Base-by-base conservation (phyloP, 2,797 vertebrate species). In the Cryptoprocta ferox region DNA sequence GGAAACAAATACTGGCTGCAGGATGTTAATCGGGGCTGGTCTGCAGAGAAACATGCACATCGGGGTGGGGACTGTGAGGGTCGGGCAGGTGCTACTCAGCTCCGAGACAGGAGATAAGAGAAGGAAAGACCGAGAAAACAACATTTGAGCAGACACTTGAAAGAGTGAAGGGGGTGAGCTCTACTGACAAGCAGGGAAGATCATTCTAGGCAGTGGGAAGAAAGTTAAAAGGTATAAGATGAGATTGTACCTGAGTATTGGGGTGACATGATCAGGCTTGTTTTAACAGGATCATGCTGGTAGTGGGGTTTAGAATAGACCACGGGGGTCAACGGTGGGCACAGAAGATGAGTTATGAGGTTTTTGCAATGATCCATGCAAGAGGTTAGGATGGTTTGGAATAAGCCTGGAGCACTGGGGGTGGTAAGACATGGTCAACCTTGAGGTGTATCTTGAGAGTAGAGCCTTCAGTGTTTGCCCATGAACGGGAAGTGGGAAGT, bases 281-380 rank as follows among this genome's bases (percentile, higher is more conserved):
- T 42, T 56, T 70, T n/a, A 61, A 39, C 19, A 37, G 84, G 39
- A 28, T 32, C 21, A 6, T 3, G 0, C 7, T 45, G 65, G n/a
- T 5, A 61, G 35, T 7, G 4, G 14, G 32, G 61, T 26, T 66
- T 45, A 81, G 6, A 48, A 37, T 6, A 84, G 45, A 37, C 10
- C 5, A 0, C 2, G 3, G 7, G 26, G 26, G 45, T 42, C 28
- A 21, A 5, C 0, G 0, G 12, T 37, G 66, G 32, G 65, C 37
- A 75, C 3, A 39, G 5, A 53, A 68, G 3, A 0, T 68, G 19
- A 80, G 79, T 32, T 35, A n/a, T 8, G 21, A 50, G 32, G 28
- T 48, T 50, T 6, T 9, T 37, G 28, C 0, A 32, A 45, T 37
- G n/a, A 35, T 18, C 2, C 50, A 53, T 0, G 9, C 7, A 28